A percentile compares a stretch with the other conserved stretches of the same genome.
phyloP scores from a whole-genome alignment of 1,140 invertebrate species.

The Platyscapa corneri region DNA sequence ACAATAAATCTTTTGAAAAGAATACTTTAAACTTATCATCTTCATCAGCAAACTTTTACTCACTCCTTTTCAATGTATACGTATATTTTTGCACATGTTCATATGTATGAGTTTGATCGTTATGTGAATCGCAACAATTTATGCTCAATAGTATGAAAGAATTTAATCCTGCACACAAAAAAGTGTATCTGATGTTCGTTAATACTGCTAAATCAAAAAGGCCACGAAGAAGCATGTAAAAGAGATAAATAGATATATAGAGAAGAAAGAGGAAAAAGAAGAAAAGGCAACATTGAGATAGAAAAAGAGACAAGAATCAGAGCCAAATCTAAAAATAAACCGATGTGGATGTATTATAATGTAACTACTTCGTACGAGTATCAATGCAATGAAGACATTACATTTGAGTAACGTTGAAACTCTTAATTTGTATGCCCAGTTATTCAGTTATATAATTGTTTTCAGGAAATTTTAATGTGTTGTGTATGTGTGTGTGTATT shows the following conservation, averaged over 20 bases:
- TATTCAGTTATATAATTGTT: no score
- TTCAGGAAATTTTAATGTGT: no score
- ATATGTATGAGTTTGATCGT: background rate
- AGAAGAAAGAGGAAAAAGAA: background rate
- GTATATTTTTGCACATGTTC: no score
- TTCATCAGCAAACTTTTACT: background rate
- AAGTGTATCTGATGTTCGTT: background rate
- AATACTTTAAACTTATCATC: constrained; percentile 20
- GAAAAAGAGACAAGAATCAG: background rate
- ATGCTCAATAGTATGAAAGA: background rate
- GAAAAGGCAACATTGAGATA: background rate
- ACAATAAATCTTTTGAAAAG: constrained; percentile 8
- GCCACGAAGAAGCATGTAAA: background rate
- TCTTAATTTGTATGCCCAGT: no score
- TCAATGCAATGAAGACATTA: background rate
- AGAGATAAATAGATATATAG: background rate
- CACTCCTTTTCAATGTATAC: background rate
- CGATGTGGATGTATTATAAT: background rate
- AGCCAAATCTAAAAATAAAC: background rate
- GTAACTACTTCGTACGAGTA: background rate
- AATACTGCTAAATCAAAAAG: background rate
- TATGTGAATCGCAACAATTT: background rate
- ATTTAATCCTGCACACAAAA: background rate
- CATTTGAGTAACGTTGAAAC: background rate
- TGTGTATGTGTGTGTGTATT: no score